Evolutionary conservation across 1,140 invertebrate genomes (phyloP).

Genomic region (Linepithema humile): DNA sequence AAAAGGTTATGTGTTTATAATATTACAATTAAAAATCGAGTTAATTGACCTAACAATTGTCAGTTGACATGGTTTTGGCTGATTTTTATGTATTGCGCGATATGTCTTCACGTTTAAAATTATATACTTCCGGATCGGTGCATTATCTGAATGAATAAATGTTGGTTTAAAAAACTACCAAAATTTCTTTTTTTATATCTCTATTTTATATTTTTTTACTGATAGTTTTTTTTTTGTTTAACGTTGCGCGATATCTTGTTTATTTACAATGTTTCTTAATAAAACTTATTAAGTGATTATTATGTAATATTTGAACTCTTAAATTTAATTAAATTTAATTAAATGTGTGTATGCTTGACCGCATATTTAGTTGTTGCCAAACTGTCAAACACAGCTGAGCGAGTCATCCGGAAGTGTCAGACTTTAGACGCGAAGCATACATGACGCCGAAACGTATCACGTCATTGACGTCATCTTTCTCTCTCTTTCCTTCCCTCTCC

Average conservation of each 20-base stretch:
- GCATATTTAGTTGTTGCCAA: not conserved
- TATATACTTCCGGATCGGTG: not conserved
- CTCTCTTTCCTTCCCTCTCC: not conserved
- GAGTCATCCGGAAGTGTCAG: not conserved
- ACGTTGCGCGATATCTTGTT: not conserved
- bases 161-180: not conserved
- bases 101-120: not conserved
- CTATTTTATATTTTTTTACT: too few species aligned
- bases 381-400: not conserved
- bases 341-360: not conserved
- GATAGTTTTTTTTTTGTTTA: too few species aligned
- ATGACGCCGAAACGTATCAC: slow-evolving; percentile 3
- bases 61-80: not conserved
- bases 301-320: not conserved
- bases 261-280: not conserved
- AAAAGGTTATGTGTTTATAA: too few species aligned
- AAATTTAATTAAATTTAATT: not conserved
- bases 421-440: not conserved
- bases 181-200: too few species aligned
- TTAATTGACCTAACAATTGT: too few species aligned
- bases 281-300: not conserved
- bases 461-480: slow-evolving; percentile 33
- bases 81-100: not conserved
- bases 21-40: too few species aligned
- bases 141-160: not conserved